Evolutionary conservation across 2,888 invertebrate species (phyloP).

Genomic region (Cataglyphis livida): DNA sequence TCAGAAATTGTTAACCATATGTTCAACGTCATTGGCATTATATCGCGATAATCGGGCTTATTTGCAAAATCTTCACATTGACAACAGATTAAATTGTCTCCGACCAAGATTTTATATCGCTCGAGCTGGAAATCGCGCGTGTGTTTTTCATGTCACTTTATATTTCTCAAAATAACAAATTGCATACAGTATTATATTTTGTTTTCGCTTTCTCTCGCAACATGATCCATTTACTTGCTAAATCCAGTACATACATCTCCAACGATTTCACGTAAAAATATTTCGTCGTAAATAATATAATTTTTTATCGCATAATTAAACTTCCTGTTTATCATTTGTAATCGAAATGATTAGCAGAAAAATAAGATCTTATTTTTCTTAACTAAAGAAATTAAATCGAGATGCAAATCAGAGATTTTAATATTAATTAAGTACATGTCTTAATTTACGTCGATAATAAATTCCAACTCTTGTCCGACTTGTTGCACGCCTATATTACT

Average conservation of each 20-base stretch:
- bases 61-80: conserved; percentile 7
- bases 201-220: background rate
- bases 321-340: background rate
- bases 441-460: background rate
- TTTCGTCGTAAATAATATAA: background rate
- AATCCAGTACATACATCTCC: background rate
- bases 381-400: background rate
- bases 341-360: background rate
- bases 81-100: conserved; percentile 26
- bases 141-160: background rate
- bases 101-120: background rate
- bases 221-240: background rate
- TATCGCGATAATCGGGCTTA: background rate
- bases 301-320: background rate
- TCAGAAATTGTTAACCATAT: conserved; percentile 24
- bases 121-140: background rate
- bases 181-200: conserved; percentile 7
- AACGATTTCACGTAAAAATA: conserved; percentile 1
- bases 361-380: background rate
- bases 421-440: background rate
- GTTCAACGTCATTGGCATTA: background rate
- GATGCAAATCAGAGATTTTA: background rate
- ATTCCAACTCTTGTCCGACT: conserved; percentile 6
- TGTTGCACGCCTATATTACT: background rate
- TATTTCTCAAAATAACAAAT: conserved; percentile 12